Percentiles rank a stretch among this genome's conserved stretches.
These are phyloP conservation scores for Pseudorasbora parva DNA, from an alignment of 2,113 vertebrate genomes.

Conservation along the genomic window DNA sequence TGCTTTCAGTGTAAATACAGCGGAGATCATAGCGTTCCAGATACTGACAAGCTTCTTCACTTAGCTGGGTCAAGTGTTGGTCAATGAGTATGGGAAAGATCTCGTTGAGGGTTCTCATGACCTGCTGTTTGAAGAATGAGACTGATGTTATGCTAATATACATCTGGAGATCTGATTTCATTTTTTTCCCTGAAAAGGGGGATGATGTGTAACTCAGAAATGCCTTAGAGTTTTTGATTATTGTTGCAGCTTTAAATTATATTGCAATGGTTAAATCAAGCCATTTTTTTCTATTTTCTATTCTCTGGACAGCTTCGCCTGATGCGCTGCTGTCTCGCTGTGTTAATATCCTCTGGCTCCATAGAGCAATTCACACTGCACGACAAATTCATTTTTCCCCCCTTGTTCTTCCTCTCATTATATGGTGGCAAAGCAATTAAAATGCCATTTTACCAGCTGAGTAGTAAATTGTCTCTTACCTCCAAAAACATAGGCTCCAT, in stretches of 20 bases:
- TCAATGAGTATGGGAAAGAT: slow-evolving; percentile 15
- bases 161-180: slow-evolving; percentile 22
- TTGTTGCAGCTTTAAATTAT: neutral
- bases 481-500: neutral
- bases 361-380: slow-evolving; percentile 25
- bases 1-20: slow-evolving; percentile 26
- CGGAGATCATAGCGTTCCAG: neutral
- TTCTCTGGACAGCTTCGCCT: neutral
- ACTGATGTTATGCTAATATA: slow-evolving; percentile 33
- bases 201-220: neutral
- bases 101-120: neutral
- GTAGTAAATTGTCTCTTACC: slow-evolving; percentile 22
- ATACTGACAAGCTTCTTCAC: slow-evolving; percentile 25
- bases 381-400: neutral
- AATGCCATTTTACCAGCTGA: slow-evolving; percentile 19
- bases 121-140: neutral
- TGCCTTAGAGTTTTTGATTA: neutral
- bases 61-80: slow-evolving; percentile 18
- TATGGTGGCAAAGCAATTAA: slow-evolving; percentile 40
- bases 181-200: neutral
- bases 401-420: neutral
- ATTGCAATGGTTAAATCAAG: slow-evolving; percentile 19
- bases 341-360: slow-evolving; percentile 27
- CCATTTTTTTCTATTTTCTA: slow-evolving; percentile 17
- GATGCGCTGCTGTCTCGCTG: neutral